Conservation (phyloP, 2,888 invertebrate species). For the Tenthredo amoena region DNA sequence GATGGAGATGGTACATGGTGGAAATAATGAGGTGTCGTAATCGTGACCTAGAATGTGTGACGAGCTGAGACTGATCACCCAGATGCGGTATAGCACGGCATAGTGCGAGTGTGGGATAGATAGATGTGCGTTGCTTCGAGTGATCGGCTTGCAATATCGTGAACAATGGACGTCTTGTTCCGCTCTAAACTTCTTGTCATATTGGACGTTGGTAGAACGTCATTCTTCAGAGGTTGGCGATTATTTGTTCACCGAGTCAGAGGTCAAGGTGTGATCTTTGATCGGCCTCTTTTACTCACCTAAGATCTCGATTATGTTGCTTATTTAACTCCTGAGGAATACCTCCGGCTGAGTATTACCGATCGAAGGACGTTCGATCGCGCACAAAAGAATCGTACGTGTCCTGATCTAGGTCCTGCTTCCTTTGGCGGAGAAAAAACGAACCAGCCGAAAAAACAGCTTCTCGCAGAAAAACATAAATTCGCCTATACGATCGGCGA, state of each 20-base stretch:
- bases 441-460: background rate
- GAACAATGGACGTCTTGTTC: constrained; percentile 45
- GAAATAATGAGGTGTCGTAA: constrained; percentile 41
- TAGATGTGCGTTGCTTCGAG: background rate
- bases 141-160: constrained; percentile 22
- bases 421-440: background rate
- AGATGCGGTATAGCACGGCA: background rate
- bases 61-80: constrained; percentile 17
- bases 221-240: constrained; percentile 5
- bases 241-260: constrained; percentile 29
- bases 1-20: constrained; percentile 28
- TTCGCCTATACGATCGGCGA: background rate
- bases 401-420: constrained; percentile 8
- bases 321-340: constrained; percentile 12
- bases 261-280: constrained; percentile 50
- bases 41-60: constrained; percentile 48
- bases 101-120: background rate
- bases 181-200: constrained; percentile 24
- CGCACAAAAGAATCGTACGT: background rate
- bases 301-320: constrained; percentile 14
- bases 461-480: background rate
- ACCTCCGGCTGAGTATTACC: background rate
- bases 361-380: constrained; percentile 24
- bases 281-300: constrained; percentile 42
- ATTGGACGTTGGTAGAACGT: constrained; percentile 27